These are phyloP conservation scores for Epirrita christyi DNA, from an alignment of 2,888 invertebrate genomes.

Conservation along the genomic window DNA sequence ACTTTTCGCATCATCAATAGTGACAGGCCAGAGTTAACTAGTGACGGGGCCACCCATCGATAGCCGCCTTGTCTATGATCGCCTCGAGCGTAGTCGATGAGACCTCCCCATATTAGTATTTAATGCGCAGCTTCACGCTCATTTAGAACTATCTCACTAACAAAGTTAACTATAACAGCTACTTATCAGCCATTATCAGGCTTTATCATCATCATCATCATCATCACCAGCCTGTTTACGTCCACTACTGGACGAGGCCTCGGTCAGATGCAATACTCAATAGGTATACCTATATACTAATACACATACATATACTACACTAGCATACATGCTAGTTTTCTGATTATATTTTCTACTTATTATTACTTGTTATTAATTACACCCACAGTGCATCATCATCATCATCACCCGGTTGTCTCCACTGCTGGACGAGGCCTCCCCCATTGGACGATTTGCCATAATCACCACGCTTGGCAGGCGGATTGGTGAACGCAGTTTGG, in stretches of 20 bases:
- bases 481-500: no score
- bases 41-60: constrained; percentile 20
- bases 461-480: no score
- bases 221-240: no score
- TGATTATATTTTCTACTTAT: constrained; percentile 27
- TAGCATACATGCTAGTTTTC: constrained; percentile 33
- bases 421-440: no score
- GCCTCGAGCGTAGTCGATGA: constrained; percentile 27
- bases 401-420: no score
- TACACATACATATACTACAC: no score
- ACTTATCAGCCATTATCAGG: constrained; percentile 29
- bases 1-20: constrained; percentile 9
- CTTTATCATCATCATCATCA: no score
- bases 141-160: constrained; percentile 31
- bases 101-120: constrained; percentile 22
- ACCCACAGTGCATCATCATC: no score
- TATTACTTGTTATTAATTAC: constrained; percentile 5
- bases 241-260: no score
- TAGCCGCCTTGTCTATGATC: constrained; percentile 20
- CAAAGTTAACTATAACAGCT: constrained; percentile 27
- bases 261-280: constrained; percentile 34
- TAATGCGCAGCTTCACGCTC: constrained; percentile 21
- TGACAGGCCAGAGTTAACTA: constrained; percentile 17
- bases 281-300: constrained; percentile 17
- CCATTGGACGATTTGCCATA: no score